Evolutionary conservation across 2,888 invertebrate species (phyloP).

Genomic region (Galeruca laticollis): DNA sequence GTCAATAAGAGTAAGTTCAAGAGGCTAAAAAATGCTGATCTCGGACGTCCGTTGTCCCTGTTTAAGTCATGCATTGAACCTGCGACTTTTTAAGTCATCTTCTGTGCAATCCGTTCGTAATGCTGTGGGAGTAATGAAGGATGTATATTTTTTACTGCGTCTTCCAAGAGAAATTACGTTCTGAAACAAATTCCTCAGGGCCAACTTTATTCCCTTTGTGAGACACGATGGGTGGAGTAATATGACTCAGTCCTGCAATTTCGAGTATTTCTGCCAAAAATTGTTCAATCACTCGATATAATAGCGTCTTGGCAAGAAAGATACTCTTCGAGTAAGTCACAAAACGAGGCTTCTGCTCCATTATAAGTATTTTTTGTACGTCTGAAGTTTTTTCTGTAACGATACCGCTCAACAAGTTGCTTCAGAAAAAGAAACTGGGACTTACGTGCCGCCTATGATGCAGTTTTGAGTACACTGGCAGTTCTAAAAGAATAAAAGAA

Average conservation of each 20-base stretch:
- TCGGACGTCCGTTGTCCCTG: slow-evolving; percentile 4
- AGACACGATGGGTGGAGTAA: too few relatives aligned
- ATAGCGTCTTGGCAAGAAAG: too few relatives aligned
- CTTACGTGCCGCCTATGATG: too few relatives aligned
- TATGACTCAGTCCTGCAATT: slow-evolving; percentile 14
- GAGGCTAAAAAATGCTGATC: background rate
- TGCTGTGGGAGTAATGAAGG: slow-evolving; percentile 14
- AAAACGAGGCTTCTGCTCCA: slow-evolving; percentile 15
- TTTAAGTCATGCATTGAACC: slow-evolving; percentile 7
- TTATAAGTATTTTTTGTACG: slow-evolving; percentile 17
- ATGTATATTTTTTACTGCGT: slow-evolving; percentile 13
- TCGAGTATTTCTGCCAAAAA: slow-evolving; percentile 20
- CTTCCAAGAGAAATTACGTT: slow-evolving; percentile 12
- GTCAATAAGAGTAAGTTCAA: too few relatives aligned
- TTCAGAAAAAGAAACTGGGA: too few relatives aligned
- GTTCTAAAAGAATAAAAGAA: too few relatives aligned
- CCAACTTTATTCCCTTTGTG: slow-evolving; percentile 2
- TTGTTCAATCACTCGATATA: slow-evolving; percentile 11
- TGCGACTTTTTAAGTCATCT: slow-evolving; percentile 9
- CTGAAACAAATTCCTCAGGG: slow-evolving; percentile 15
- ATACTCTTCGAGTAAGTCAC: slow-evolving; percentile 13
- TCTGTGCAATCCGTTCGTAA: slow-evolving; percentile 14
- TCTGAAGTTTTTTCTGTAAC: too few relatives aligned
- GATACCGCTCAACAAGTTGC: too few relatives aligned
- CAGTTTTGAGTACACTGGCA: too few relatives aligned